Evolutionary conservation across 2,888 invertebrate genomes (phyloP), one percentile per base, ranked within the genome.

Genomic region (Mantis religiosa): DNA sequence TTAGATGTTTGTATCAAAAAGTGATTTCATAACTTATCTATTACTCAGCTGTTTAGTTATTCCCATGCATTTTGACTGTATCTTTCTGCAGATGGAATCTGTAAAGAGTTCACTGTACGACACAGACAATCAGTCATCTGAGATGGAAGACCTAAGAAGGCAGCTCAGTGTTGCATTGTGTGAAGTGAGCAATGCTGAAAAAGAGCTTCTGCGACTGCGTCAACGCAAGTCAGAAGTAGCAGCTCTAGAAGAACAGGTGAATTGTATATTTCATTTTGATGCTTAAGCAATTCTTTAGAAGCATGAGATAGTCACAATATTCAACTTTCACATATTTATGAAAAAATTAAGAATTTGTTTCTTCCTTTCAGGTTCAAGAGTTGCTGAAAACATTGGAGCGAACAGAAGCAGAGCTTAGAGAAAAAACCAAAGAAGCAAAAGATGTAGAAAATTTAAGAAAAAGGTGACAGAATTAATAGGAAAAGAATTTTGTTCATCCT

Each of bases 401-500:
- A 91, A 97, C 96, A 90, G 97, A 97, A 92, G 96, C 96, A 91
- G 96, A 97, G 93, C 93, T 97, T 88, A 96, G 95, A 90, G 94
- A 96, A 90, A 94, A 96, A 92, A 95, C 96, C 54, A 95, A 95
- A 92, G 97, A 97, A 92, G 94, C 96, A 89, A 96, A 97, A 92
- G 95, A 94, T 91, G 92, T 95, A 90, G 95, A 95, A 91, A 93
- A 95, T 81, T 94, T 95, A 90, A 95, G 95, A 91, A 95, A 95
- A 91, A 92, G 95, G 91, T 95, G 86, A 14, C 85, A 54, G 27
- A 71, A 71, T 71, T 20, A 71, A 20, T 0, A 71, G 20, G 20
- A 54, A 41, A 41, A 9, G 1, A 9, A 41, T 41, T 41, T 41
- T 41, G 34, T 7, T 34, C 12, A 41, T 41, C 12, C 41, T 12